Base-by-base conservation (phyloP, 2,888 invertebrate genomes). In the Andrena bicolor region DNA sequence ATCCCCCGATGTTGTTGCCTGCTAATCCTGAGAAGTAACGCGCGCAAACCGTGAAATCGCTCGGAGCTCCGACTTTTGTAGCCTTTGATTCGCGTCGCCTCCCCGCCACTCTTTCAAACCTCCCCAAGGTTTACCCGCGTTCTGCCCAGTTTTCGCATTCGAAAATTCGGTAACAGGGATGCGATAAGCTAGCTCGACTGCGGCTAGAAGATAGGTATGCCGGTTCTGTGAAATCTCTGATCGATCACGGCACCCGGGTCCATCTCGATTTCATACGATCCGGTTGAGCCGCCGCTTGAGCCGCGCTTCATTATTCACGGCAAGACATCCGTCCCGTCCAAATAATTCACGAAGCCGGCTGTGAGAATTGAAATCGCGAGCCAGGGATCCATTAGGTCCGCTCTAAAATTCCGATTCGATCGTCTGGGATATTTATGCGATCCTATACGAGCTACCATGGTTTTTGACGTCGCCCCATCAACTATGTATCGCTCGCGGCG, bases 21-120 rank as follows among this genome's bases (percentile, higher is more conserved):
- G 81, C 85, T 88, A 90, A 90, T 88, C 84, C 87, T 80, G 75
- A 88, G 86, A 85, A 88, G 89, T 88, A 88, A 86, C 88, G 65
- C 72, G 80, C 23, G 20, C n/a, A 56, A 56, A 20, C 61, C 58
- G 87, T 88, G 82, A 61, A 81, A 84, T 76, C 63, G 69, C 56
- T 80, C 61, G 48, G 35, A 30, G 53, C 58, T 53, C 61, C 65
- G 32, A 41, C 60, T 41, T 53, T 10, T 32, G 32, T 64, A n/a
- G 30, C 61, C 56, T 72, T 73, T 61, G 26, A 68, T 35, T 23
- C 48, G 1, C 10, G 41, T 26, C 20, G 41, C 16, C 6, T 7
- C 8, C 8, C 13, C 23, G 8, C 23, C 4, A 13, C n/a, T 2
- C 20, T 63, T n/a, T 32, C 10, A 16, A 49, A 23, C 35, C 49